Percentiles rank a stretch among this genome's conserved stretches.
Evolutionary conservation across 2,888 invertebrate species (phyloP).

Genomic region (Escarpia spicata): DNA sequence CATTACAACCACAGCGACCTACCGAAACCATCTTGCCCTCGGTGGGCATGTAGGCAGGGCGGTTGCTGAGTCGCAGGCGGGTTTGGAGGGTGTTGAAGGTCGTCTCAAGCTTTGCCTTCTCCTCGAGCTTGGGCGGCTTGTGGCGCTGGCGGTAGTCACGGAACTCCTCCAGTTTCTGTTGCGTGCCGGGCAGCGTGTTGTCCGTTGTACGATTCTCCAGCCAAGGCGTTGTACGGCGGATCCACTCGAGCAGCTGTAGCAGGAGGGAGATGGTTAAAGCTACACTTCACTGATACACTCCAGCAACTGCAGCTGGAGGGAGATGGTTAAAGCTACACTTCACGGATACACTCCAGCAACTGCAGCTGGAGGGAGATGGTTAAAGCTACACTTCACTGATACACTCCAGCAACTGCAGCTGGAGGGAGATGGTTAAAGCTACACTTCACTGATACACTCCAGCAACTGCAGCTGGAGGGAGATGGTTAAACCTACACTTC

Average conservation of each 20-base stretch:
- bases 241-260: constrained; percentile 92
- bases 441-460: too few relatives aligned
- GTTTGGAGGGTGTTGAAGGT: constrained; percentile 99
- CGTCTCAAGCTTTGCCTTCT: constrained; percentile 98
- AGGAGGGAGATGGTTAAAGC: neutral
- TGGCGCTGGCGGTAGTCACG: constrained; percentile 98
- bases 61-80: constrained; percentile 94
- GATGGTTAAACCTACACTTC: too few relatives aligned
- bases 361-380: too few relatives aligned
- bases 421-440: too few relatives aligned
- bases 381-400: too few relatives aligned
- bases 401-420: too few relatives aligned
- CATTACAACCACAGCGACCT: constrained; percentile 64
- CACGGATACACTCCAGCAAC: too few relatives aligned
- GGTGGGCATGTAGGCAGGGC: constrained; percentile 98
- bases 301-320: too few relatives aligned
- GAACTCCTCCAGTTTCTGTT: constrained; percentile 98
- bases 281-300: neutral
- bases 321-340: too few relatives aligned
- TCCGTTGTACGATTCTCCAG: constrained; percentile 78
- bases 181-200: constrained; percentile 95
- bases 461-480: too few relatives aligned
- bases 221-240: constrained; percentile 93
- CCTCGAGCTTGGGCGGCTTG: constrained; percentile 99
- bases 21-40: constrained; percentile 98